A percentile compares a stretch with the other conserved stretches of the same genome.
phyloP scores from a whole-genome alignment of 2,113 vertebrate species.

The Ramphastos sulfuratus region DNA sequence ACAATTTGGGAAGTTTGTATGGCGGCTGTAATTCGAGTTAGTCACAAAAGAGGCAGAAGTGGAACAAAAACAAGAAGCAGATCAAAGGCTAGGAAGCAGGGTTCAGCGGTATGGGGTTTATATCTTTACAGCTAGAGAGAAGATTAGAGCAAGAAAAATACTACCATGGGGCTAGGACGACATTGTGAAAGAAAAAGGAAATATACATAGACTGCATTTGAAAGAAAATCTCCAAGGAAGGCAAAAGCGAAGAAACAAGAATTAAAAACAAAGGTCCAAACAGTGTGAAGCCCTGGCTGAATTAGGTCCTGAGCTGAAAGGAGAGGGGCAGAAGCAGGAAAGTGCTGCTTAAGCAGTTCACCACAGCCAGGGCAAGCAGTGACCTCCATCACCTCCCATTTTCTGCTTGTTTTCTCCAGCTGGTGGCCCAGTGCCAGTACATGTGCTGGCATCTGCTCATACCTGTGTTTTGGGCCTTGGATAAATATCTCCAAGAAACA shows the following conservation, averaged over 20 bases:
- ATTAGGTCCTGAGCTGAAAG: slow-evolving; percentile 39
- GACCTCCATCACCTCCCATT: neutral
- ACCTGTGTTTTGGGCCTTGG: neutral
- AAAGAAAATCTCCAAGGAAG: slow-evolving; percentile 59
- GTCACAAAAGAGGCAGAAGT: slow-evolving; percentile 69
- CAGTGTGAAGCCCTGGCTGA: slow-evolving; percentile 34
- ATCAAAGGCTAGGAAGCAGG: slow-evolving; percentile 66
- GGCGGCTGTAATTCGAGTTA: slow-evolving; percentile 46
- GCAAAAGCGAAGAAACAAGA: neutral
- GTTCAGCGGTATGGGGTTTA: slow-evolving; percentile 60
- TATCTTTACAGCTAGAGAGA: slow-evolving; percentile 63
- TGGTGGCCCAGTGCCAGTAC: neutral
- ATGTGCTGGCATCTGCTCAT: rapidly evolving
- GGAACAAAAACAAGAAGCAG: slow-evolving; percentile 67
- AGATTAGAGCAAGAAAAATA: slow-evolving; percentile 73
- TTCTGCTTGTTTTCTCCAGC: neutral
- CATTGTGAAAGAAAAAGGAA: slow-evolving; percentile 61
- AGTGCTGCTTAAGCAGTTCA: slow-evolving; percentile 26
- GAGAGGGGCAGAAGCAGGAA: slow-evolving; percentile 18
- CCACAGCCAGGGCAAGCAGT: neutral
- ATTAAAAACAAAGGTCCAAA: slow-evolving; percentile 47
- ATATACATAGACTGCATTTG: slow-evolving; percentile 51
- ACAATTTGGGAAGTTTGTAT: slow-evolving; percentile 44
- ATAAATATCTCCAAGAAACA: neutral
- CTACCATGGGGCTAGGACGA: slow-evolving; percentile 60